Conservation (phyloP, 2,113 vertebrate species). For the Mesitornis unicolor region DNA sequence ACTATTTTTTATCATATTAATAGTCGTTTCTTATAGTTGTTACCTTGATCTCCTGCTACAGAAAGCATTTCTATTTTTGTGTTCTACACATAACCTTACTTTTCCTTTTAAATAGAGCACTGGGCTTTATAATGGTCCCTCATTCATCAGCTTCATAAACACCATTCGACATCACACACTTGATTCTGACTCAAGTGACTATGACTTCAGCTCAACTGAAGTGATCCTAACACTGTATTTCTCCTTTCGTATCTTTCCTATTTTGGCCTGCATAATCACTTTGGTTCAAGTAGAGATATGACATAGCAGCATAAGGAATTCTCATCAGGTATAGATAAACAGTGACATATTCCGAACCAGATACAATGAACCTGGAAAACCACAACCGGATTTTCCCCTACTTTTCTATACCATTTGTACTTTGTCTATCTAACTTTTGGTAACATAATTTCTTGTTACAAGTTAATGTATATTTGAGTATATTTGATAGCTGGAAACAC, state of each 20-base stretch:
- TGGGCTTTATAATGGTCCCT: not conserved
- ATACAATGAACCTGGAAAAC: not conserved
- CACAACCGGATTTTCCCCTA: not conserved
- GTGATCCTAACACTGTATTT: not conserved
- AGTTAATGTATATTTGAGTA: not conserved
- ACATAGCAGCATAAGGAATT: conserved; percentile 24
- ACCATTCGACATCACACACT: not conserved
- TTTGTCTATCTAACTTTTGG: not conserved
- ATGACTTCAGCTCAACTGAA: conserved; percentile 20
- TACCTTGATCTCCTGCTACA: not conserved
- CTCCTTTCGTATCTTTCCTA: not conserved
- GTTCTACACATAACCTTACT: not conserved
- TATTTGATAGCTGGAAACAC: not conserved
- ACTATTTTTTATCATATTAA: not conserved
- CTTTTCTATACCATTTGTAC: not conserved
- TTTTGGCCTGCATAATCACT: not conserved
- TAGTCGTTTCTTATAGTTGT: not conserved
- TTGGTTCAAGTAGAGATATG: not conserved
- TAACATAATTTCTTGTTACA: not conserved
- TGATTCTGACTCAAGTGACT: conserved; percentile 14
- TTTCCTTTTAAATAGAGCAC: not conserved
- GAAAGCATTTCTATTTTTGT: conserved; percentile 4
- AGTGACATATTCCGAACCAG: not conserved
- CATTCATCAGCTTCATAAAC: not conserved
- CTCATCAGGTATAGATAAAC: not conserved